Conservation (phyloP, 2,888 invertebrate genomes). For the Gymnosoma rotundatum region DNA sequence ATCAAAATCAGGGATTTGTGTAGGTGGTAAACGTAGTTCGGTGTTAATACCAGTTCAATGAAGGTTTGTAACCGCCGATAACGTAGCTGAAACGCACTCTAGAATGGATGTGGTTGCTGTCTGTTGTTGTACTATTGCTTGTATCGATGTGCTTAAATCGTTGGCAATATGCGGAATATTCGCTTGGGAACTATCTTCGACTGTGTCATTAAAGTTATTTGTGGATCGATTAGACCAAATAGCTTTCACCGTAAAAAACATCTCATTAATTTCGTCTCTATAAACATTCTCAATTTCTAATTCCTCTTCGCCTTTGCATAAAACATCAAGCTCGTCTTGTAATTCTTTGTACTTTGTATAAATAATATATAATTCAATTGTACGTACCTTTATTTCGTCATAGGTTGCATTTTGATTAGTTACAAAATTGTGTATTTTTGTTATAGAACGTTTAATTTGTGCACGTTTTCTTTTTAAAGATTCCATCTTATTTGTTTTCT, state of each 20-base stretch:
- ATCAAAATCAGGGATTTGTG: conserved; percentile 49
- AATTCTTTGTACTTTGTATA: not conserved
- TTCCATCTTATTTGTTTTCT: conserved; percentile 4
- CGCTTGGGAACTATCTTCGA: not conserved
- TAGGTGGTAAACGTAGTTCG: conserved; percentile 29
- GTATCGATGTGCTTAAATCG: conserved; percentile 20
- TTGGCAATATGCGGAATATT: not conserved
- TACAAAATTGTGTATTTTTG: conserved; percentile 1
- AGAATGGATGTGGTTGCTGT: conserved; percentile 21
- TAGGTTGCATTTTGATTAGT: not conserved
- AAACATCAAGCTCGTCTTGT: not conserved
- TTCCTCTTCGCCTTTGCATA: not conserved
- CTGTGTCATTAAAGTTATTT: not conserved
- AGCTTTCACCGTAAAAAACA: not conserved
- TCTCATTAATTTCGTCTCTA: not conserved
- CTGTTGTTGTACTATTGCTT: conserved; percentile 25
- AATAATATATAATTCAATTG: not conserved
- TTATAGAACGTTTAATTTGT: not conserved
- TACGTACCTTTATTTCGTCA: conserved; percentile 15
- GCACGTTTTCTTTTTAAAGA: not conserved
- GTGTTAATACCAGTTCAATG: not conserved
- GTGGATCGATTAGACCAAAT: not conserved
- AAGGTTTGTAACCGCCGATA: not conserved
- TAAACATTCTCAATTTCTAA: not conserved
- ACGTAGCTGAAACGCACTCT: conserved; percentile 1